Evolutionary conservation across 2,797 vertebrate species (phyloP), one percentile per base, ranked within the genome.

Genomic region (Chiloscyllium punctatum): DNA sequence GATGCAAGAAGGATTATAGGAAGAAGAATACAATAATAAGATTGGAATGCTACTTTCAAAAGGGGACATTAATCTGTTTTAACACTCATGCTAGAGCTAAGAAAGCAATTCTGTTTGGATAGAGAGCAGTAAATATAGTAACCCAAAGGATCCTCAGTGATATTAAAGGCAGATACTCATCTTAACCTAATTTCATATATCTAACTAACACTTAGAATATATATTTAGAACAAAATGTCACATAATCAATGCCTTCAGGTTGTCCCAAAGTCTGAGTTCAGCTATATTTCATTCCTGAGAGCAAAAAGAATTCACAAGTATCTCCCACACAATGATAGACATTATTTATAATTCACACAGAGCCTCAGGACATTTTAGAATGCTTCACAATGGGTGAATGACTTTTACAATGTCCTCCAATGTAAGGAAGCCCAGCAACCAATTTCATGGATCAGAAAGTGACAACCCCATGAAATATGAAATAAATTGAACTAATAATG

Each of bases 181-280:
- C 66, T 91, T 91, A 91, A 30, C 48, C 37, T 92, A 68, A 92
- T 92, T 92, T 92, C 62, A 69, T 33, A n/a, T 62, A 68, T n/a
- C 33, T 37, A 66, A 66, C 57, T 66, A n/a, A 68, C 18, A 48
- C 53, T 92, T 68, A 92, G 88, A 68, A 68, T 37, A n/a, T 7
- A 37, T 62, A 66, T 92, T 92, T 92, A 37, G 62, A 68, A 68
- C 37, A 13, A 68, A 37, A 66, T 90, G n/a, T 21, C 90, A 92
- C 21, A n/a, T 91, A 42, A 69, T 92, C 25, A 68, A 92, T 92
- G 16, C 62, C n/a, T 37, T 92, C 62, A 68, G 62, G 68, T 68
- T 66, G 16, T 25, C 90, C 25, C 27, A 3, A 68, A 92, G 68
- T 69, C 33, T 69, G 90, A 92, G 62, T 62, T 68, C 53, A 68